Evolutionary conservation across 1,140 invertebrate species (phyloP), one percentile per base, ranked within the genome.

Genomic region (Uloborus diversus): DNA sequence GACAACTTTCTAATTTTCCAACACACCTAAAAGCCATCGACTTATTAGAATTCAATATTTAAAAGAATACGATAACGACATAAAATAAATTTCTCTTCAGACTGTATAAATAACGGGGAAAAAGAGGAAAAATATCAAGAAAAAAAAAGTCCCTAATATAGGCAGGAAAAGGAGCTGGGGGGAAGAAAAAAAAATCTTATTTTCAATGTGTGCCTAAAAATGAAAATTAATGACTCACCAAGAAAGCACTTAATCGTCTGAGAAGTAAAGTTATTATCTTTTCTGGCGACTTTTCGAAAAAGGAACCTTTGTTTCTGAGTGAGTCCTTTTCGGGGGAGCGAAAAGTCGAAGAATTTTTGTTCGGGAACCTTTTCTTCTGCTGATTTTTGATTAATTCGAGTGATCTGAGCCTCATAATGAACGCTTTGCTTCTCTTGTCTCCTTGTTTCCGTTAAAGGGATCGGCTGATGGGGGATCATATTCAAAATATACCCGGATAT

Each of bases 11-110:
- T 78, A 78, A 78, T 78, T 78, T 78, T 56, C 73, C 73, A 56
- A 78, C 73, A 78, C 73, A 61, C 73, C 73, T 78, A 65, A 65
- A 42, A 42, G 62, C n/a, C 32, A 78, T 78, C 62, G 73, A 78
- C 73, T 78, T 78, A 78, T 78, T 47, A 66, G 73, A 78, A 78
- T 78, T 57, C 73, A 78, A 78, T 78, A 78, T 78, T 78, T 78
- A 78, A 78, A 78, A 49, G 73, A 78, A 78, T 78, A 66, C 73
- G 73, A 64, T 78, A 78, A 78, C 47, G 73, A 78, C 73, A 78
- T 78, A 78, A 66, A 78, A 78, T 64, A 64, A 78, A 78, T 42
- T 57, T 61, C 69, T 73, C 49, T 17, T 59, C 68, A 33, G 5
- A 17, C 25, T 5, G 27, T 42, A 73, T 73, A 69, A 69, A 69